A percentile compares a stretch with the other conserved stretches of the same genome.
These are phyloP conservation scores for Drosophila equinoxialis DNA, from an alignment of 1,140 invertebrate genomes.

Conservation along the genomic window DNA sequence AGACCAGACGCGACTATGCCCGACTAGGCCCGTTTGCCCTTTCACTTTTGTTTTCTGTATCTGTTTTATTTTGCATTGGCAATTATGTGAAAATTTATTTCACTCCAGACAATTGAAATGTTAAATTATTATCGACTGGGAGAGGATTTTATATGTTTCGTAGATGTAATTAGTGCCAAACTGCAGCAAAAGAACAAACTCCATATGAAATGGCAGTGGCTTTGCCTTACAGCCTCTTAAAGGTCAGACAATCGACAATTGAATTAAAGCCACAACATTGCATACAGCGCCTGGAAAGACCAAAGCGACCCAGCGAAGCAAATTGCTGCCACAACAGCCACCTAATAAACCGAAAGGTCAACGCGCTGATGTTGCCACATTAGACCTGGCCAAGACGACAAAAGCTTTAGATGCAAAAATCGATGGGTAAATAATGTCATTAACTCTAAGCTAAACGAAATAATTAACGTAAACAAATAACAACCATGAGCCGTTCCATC, in stretches of 20 bases:
- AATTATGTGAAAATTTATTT: slow-evolving; percentile 72
- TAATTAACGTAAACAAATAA: not conserved
- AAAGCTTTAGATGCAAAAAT: slow-evolving; percentile 6
- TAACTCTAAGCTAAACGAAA: slow-evolving; percentile 29
- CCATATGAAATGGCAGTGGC: slow-evolving; percentile 54
- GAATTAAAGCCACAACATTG: slow-evolving; percentile 53
- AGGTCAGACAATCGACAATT: slow-evolving; percentile 73
- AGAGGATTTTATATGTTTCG: slow-evolving; percentile 22
- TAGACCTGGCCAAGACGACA: slow-evolving; percentile 39
- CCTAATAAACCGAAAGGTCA: slow-evolving; percentile 73
- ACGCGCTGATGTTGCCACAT: slow-evolving; percentile 45
- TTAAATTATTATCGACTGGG: slow-evolving; percentile 65
- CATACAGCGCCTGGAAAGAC: slow-evolving; percentile 44
- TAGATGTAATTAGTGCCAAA: slow-evolving; percentile 57
- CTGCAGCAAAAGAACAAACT: slow-evolving; percentile 30
- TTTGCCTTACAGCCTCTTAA: slow-evolving; percentile 57
- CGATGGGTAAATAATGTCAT: slow-evolving; percentile 62
- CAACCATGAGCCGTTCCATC: not conserved
- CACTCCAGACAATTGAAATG: slow-evolving; percentile 71
- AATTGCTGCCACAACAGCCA: slow-evolving; percentile 33
- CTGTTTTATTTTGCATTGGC: slow-evolving; percentile 27
- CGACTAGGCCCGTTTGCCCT: slow-evolving; percentile 52
- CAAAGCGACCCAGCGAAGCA: slow-evolving; percentile 6
- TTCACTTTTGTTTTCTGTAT: slow-evolving; percentile 61
- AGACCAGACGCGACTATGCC: not conserved